Percentiles rank a stretch among this genome's conserved stretches.
Conservation (phyloP, 2,888 invertebrate genomes). For the Thumatha senex region DNA sequence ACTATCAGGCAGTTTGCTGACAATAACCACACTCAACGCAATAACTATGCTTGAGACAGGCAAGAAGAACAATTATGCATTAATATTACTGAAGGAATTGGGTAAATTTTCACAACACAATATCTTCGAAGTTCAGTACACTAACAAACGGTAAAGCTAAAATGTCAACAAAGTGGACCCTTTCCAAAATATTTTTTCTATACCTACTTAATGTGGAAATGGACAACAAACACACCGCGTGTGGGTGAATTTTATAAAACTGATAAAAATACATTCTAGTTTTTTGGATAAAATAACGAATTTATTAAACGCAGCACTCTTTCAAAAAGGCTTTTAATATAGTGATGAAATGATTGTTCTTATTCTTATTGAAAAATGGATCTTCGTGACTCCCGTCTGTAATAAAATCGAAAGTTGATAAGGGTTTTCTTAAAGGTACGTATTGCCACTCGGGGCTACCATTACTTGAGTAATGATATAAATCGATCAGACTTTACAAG, state of each 20-base stretch:
- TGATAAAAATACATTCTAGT: background rate
- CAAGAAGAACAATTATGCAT: too few species aligned
- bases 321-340: background rate
- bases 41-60: too few species aligned
- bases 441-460: slow-evolving; percentile 15
- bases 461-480: slow-evolving; percentile 31
- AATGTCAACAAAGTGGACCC: background rate
- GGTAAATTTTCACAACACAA: background rate
- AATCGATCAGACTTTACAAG: slow-evolving; percentile 34
- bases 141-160: background rate
- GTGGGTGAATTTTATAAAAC: background rate
- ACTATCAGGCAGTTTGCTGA: background rate
- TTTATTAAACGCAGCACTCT: background rate
- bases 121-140: background rate
- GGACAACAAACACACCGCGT: slow-evolving; percentile 1
- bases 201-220: background rate
- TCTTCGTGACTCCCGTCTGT: too few species aligned
- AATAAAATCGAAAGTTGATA: slow-evolving; percentile 20
- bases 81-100: background rate
- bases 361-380: slow-evolving; percentile 16
- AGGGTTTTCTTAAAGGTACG: slow-evolving; percentile 25
- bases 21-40: background rate
- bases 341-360: background rate
- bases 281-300: slow-evolving; percentile 1
- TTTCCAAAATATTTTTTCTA: background rate